These are phyloP conservation scores for Drosophila pruinosa DNA, from an alignment of 1,140 invertebrate genomes.

Conservation along the genomic window DNA sequence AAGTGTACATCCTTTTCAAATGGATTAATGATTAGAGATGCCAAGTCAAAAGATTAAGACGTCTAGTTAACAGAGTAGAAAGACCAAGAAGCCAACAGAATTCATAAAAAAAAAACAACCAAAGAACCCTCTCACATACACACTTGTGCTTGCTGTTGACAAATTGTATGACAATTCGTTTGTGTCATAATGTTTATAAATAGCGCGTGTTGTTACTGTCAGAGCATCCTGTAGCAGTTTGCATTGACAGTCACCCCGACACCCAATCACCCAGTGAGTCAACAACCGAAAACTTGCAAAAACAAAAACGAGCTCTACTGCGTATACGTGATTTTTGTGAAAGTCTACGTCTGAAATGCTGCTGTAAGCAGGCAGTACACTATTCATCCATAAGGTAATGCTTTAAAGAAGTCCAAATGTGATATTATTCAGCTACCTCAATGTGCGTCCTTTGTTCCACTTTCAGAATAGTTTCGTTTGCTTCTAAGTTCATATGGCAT, in stretches of 20 bases:
- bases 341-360: neutral
- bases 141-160: slow-evolving; percentile 67
- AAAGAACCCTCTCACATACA: slow-evolving; percentile 11
- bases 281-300: slow-evolving; percentile 36
- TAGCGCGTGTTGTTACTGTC: slow-evolving; percentile 76
- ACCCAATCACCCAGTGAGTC: slow-evolving; percentile 4
- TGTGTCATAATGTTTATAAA: slow-evolving; percentile 81
- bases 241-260: slow-evolving; percentile 35
- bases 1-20: neutral
- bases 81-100: slow-evolving; percentile 29
- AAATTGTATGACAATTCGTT: slow-evolving; percentile 82
- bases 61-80: slow-evolving; percentile 29
- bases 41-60: slow-evolving; percentile 32
- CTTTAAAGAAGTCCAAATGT: neutral
- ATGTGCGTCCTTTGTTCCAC: too few species aligned
- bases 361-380: neutral
- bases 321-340: neutral
- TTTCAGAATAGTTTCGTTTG: neutral
- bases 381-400: neutral
- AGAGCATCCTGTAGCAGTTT: slow-evolving; percentile 41
- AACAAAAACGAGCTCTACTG: slow-evolving; percentile 16
- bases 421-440: neutral
- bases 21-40: slow-evolving; percentile 4
- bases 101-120: slow-evolving; percentile 25
- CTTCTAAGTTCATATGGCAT: neutral